Percentiles rank a stretch among this genome's conserved stretches.
Evolutionary conservation across 2,888 invertebrate genomes (phyloP).

Genomic region (Oscheius myriophilus): DNA sequence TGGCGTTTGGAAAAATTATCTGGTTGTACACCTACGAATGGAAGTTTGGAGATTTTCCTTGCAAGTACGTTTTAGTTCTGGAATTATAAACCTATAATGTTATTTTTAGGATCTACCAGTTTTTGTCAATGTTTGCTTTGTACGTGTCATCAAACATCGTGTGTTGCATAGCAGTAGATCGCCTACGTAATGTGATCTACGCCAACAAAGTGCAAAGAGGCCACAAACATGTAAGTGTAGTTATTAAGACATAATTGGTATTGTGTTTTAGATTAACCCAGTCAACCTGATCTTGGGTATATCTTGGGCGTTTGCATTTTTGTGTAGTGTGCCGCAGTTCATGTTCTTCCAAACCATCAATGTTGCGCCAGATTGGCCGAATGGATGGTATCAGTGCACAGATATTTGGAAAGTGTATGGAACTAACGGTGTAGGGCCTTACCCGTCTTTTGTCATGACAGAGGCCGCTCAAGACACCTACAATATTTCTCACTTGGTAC

Average conservation of each 20-base stretch:
- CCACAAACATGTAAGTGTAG: conserved; percentile 25
- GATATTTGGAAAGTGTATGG: conserved; percentile 58
- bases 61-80: conserved; percentile 41
- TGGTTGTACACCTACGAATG: conserved; percentile 68
- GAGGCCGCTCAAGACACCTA: conserved; percentile 54
- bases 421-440: neutral
- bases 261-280: conserved; percentile 42
- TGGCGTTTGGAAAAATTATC: conserved; percentile 61
- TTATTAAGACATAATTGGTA: neutral
- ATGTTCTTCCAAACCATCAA: conserved; percentile 58
- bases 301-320: conserved; percentile 58
- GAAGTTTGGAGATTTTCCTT: conserved; percentile 59
- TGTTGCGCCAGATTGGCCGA: conserved; percentile 40
- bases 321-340: conserved; percentile 62
- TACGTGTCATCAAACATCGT: conserved; percentile 68
- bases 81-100: too few species aligned
- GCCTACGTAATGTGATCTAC: conserved; percentile 63
- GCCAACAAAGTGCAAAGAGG: conserved; percentile 47
- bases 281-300: conserved; percentile 39
- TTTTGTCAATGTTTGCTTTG: conserved; percentile 65
- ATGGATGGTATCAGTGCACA: conserved; percentile 61
- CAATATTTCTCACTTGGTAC: conserved; percentile 63
- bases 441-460: conserved; percentile 40
- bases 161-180: conserved; percentile 67
- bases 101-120: conserved; percentile 37